Evolutionary conservation across 2,888 invertebrate species (phyloP).

Genomic region (Sycophila texana): DNA sequence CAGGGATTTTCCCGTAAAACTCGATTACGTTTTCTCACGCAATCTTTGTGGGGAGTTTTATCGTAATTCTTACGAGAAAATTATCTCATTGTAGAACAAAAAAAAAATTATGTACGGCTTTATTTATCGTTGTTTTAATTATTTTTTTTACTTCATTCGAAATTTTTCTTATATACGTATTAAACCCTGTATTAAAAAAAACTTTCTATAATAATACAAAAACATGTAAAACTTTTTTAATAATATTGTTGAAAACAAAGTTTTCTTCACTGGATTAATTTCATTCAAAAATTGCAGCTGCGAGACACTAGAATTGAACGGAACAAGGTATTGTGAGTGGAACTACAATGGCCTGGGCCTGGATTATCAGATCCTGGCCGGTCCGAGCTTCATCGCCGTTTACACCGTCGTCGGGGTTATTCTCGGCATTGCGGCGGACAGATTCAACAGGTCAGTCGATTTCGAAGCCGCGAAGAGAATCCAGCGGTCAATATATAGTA

Average conservation of each 20-base stretch:
- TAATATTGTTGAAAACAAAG: too few relatives aligned
- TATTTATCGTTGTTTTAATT: neutral
- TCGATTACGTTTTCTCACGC: too few relatives aligned
- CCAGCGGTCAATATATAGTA: neutral
- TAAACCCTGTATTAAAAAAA: too few relatives aligned
- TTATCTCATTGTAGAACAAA: too few relatives aligned
- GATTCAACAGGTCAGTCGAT: conserved; percentile 75
- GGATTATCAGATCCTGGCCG: conserved; percentile 94
- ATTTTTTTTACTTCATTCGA: neutral
- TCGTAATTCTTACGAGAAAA: too few relatives aligned
- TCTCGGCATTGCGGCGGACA: conserved; percentile 89
- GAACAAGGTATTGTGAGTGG: conserved; percentile 90
- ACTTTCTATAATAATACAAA: too few relatives aligned
- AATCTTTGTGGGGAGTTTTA: too few relatives aligned
- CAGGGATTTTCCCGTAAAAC: too few relatives aligned
- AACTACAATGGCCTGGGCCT: conserved; percentile 94
- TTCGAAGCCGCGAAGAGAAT: neutral
- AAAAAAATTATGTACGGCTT: neutral
- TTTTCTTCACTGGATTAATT: neutral
- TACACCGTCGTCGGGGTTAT: conserved; percentile 92
- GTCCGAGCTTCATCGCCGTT: conserved; percentile 94
- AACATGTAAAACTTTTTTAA: too few relatives aligned
- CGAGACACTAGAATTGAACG: conserved; percentile 81
- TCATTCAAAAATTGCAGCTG: conserved; percentile 77
- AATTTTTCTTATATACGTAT: too few relatives aligned